phyloP scores from a whole-genome alignment of 2,113 vertebrate species.

The Mirounga angustirostris region DNA sequence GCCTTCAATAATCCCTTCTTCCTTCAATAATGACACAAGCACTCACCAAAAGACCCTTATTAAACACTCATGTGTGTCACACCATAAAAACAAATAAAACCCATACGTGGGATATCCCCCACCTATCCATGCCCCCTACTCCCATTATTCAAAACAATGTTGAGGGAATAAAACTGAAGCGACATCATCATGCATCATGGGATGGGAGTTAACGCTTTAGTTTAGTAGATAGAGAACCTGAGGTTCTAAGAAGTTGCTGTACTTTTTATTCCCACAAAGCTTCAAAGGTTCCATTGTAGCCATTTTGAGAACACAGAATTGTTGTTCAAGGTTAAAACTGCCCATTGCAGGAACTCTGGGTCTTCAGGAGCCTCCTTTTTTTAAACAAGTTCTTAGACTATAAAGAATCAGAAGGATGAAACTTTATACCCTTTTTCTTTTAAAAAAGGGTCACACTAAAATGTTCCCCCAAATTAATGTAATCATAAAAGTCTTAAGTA shows the following conservation, averaged over 20 bases:
- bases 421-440: not conserved
- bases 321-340: not conserved
- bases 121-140: no score
- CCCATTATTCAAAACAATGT: not conserved
- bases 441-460: constrained; percentile 30
- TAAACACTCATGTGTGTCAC: not conserved
- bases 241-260: not conserved
- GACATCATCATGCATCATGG: not conserved
- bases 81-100: not conserved
- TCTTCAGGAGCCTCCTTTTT: not conserved
- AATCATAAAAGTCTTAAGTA: not conserved
- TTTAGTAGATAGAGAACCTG: not conserved
- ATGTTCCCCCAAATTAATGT: constrained; percentile 29
- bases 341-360: not conserved
- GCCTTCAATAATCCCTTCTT: not conserved
- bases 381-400: not conserved
- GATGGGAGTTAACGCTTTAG: not conserved
- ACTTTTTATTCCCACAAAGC: not conserved
- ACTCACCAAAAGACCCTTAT: not conserved
- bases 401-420: not conserved
- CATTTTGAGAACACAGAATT: not conserved
- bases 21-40: not conserved
- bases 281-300: not conserved
- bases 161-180: not conserved
- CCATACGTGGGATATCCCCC: not conserved